Evolutionary conservation across 2,113 vertebrate genomes (phyloP), one percentile per base, ranked within the genome.

Genomic region (Taurulus bubalis): DNA sequence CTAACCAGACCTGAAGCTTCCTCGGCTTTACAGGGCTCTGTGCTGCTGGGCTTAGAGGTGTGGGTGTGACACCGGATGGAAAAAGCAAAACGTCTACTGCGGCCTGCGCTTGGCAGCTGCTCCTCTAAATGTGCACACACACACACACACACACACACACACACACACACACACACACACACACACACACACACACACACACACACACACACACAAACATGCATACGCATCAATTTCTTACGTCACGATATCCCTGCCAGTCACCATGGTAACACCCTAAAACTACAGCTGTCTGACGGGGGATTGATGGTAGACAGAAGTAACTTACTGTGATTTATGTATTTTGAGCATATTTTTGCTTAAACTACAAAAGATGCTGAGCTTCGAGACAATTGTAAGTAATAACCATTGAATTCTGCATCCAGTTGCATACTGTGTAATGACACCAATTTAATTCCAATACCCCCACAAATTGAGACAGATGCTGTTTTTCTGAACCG

Each of bases 221-320:
- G 42, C 67, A 83, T 63, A 69, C 42, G 66, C 49, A 88, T 87
- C 87, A 88, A 85, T 91, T 89, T 90, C 70, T 49, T 87, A 80
- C 87, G 89, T 88, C 89, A 93, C 71, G 47, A 59, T 86, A 75
- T 85, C 83, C 79, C 73, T 42, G 80, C 79, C 77, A 56, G 90
- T 95, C 91, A 82, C 92, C 88, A 94, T 92, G 90, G 94, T 85
- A 91, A 94, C 93, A 42, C 69, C 86, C 83, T 71, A 83, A 92
- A 92, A 88, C 88, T 88, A 89, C 89, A 87, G 81, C 83, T 77
- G 79, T 91, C 85, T 84, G 74, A 77, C 53, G 42, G 71, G 81
- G 76, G 73, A 78, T 42, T 87, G 84, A 87, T 72, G 89, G 62
- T 22, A 30, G 42, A 67, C 65, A 47, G 26, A 28, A 82, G 68